These are phyloP conservation scores for Lacerta agilis DNA, from an alignment of 2,797 vertebrate genomes.

Conservation along the genomic window DNA sequence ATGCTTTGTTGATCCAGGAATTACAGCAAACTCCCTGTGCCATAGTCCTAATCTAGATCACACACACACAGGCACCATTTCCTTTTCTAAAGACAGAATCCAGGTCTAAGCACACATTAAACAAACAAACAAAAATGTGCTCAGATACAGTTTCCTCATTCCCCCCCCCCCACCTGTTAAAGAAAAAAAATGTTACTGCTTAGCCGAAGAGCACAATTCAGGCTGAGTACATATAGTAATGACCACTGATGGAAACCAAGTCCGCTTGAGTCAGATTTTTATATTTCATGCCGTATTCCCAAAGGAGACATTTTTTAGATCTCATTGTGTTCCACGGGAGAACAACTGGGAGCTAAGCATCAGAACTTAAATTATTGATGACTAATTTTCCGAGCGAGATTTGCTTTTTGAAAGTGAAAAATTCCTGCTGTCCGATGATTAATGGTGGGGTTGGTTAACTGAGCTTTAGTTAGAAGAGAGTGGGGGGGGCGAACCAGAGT, in stretches of 20 bases:
- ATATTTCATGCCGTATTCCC: not conserved
- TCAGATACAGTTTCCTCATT: not conserved
- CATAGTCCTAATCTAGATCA: too few relatives aligned
- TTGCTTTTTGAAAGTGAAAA: constrained; percentile 24
- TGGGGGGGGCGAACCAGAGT: not conserved
- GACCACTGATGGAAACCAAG: not conserved
- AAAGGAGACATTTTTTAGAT: not conserved
- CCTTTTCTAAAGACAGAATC: not conserved
- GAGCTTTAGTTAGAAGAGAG: not conserved
- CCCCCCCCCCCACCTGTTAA: not conserved
- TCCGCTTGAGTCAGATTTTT: not conserved
- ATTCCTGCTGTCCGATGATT: not conserved
- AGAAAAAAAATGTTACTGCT: not conserved
- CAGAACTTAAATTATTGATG: constrained; percentile 36
- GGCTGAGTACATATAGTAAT: not conserved
- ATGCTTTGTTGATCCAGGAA: too few relatives aligned
- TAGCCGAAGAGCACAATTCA: not conserved
- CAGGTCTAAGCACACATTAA: too few relatives aligned
- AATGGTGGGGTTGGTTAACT: constrained; percentile 6
- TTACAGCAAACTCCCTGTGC: too few relatives aligned
- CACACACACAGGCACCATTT: not conserved
- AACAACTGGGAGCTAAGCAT: not conserved
- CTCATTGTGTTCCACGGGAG: not conserved
- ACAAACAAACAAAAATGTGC: too few relatives aligned
- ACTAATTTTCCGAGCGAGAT: constrained; percentile 28